Percentiles rank a stretch among this genome's conserved stretches.
These are phyloP conservation scores for Balaeniceps rex DNA, from an alignment of 2,113 vertebrate species.

Conservation along the genomic window DNA sequence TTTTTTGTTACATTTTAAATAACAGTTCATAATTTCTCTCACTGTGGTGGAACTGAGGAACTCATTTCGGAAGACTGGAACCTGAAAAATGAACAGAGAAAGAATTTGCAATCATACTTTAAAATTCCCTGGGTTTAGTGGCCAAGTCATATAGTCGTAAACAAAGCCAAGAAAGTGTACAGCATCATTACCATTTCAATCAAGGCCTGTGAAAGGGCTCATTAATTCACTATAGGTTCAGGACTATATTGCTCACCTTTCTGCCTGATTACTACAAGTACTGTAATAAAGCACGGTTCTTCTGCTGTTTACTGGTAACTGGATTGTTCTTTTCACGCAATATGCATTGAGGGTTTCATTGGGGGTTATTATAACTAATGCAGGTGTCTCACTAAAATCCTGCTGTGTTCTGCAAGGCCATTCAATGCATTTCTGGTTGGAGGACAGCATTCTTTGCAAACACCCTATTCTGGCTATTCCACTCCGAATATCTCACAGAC, in stretches of 20 bases:
- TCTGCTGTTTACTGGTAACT: neutral
- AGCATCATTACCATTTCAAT: neutral
- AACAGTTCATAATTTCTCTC: neutral
- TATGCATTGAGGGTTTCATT: neutral
- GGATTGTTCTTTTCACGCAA: neutral
- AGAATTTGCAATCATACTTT: neutral
- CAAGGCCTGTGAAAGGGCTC: neutral
- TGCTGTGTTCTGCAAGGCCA: neutral
- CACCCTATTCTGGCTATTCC: neutral
- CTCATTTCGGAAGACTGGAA: neutral
- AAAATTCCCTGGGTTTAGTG: neutral
- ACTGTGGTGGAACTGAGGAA: neutral
- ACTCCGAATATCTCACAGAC: neutral
- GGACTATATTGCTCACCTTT: neutral
- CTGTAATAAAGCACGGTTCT: neutral
- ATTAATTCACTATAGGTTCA: neutral
- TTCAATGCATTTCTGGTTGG: neutral
- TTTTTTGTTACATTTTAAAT: neutral
- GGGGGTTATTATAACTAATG: neutral
- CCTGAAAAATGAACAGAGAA: neutral
- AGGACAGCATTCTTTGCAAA: neutral
- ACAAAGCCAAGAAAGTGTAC: neutral
- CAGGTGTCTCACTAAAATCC: neutral
- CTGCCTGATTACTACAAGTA: neutral
- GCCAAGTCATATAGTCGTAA: neutral